phyloP scores from a whole-genome alignment of 2,888 invertebrate species.

The Pocota personata region DNA sequence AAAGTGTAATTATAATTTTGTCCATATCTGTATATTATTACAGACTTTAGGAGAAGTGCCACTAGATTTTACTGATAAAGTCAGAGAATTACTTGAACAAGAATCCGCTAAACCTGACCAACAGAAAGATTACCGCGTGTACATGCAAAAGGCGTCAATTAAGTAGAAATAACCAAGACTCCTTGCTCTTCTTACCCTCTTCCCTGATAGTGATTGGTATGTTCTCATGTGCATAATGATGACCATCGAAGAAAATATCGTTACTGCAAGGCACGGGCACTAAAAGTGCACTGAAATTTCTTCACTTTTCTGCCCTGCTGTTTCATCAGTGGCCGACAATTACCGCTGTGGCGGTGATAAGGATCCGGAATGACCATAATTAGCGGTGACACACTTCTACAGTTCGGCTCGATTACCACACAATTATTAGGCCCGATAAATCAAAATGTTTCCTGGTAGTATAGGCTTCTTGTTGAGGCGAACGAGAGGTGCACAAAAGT shows the following conservation, averaged over 20 bases:
- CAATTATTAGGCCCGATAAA: constrained; percentile 70
- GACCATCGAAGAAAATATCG: not conserved
- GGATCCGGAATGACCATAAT: constrained; percentile 74
- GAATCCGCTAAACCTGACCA: not conserved
- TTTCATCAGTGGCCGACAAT: constrained; percentile 41
- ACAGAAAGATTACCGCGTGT: not conserved
- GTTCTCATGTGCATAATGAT: not conserved
- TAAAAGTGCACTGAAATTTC: constrained; percentile 14
- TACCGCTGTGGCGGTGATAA: constrained; percentile 65
- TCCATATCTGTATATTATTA: not conserved
- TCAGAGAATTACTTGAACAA: not conserved
- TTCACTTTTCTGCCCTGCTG: constrained; percentile 4
- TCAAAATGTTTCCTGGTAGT: constrained; percentile 57
- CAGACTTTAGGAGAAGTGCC: not conserved
- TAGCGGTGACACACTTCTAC: constrained; percentile 75
- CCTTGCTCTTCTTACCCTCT: not conserved
- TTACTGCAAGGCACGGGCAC: not conserved
- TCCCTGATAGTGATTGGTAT: not conserved
- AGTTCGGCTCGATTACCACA: constrained; percentile 64
- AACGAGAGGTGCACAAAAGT: not conserved
- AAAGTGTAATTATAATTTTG: not conserved
- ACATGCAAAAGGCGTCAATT: constrained; percentile 56
- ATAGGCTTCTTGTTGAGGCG: constrained; percentile 1
- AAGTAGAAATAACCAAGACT: not conserved
- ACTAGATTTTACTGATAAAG: not conserved